Evolutionary conservation across 2,113 vertebrate species (phyloP).

Genomic region (Trinectes maculatus): DNA sequence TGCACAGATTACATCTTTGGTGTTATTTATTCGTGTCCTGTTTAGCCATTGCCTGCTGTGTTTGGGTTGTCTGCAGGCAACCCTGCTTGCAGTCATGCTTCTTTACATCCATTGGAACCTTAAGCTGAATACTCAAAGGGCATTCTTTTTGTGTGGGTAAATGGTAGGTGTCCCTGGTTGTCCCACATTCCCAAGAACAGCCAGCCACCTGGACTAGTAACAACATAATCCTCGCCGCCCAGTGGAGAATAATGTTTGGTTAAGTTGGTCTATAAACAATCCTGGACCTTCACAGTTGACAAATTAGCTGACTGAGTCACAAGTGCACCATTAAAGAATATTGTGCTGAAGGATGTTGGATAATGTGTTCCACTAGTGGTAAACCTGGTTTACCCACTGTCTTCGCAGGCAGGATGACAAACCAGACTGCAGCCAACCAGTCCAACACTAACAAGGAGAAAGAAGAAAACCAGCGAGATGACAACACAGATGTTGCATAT

Average conservation of each 20-base stretch:
- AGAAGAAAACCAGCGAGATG: conserved; percentile 67
- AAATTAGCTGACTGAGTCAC: background rate
- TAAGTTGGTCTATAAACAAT: conserved; percentile 21
- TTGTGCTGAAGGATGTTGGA: background rate
- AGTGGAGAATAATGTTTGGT: conserved; percentile 5
- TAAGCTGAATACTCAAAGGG: conserved; percentile 21
- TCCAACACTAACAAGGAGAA: conserved; percentile 71
- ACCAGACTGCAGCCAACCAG: conserved; percentile 73
- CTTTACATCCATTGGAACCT: conserved; percentile 21
- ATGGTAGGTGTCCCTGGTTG: conserved; percentile 17
- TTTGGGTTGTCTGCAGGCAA: conserved; percentile 44
- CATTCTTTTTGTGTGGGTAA: conserved; percentile 7
- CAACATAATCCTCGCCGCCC: background rate
- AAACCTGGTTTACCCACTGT: conserved; percentile 4
- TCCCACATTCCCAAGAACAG: background rate
- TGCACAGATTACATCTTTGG: conserved; percentile 50
- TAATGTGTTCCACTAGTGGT: background rate
- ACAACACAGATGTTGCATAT: conserved; percentile 60
- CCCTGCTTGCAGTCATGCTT: conserved; percentile 29
- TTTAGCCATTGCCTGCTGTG: conserved; percentile 43
- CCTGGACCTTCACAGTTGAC: conserved; percentile 1
- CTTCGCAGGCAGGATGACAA: conserved; percentile 80
- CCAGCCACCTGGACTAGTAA: background rate
- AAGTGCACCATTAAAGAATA: background rate
- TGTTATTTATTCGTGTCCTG: conserved; percentile 42